These are phyloP conservation scores for Cryptus viduatorius DNA, from an alignment of 2,888 invertebrate genomes.

Conservation along the genomic window DNA sequence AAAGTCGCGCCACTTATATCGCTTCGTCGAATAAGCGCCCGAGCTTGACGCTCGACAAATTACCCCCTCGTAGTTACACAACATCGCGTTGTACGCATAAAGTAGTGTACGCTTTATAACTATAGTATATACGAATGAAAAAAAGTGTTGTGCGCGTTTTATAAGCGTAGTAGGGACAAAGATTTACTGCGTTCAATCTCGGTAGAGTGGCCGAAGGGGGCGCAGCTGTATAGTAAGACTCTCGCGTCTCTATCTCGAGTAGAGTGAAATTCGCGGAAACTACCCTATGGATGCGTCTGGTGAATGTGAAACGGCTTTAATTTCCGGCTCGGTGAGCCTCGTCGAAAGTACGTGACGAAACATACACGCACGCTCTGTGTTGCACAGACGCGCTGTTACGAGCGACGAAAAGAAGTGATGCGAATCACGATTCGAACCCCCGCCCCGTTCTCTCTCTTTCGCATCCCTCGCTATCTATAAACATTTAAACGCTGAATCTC, in stretches of 20 bases:
- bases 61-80: slow-evolving; percentile 15
- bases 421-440: neutral
- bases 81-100: neutral
- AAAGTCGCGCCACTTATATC: slow-evolving; percentile 56
- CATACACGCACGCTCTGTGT: neutral
- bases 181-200: slow-evolving; percentile 48
- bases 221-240: neutral
- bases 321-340: slow-evolving; percentile 61
- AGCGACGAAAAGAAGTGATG: neutral
- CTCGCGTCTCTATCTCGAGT: neutral
- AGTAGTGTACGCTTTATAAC: neutral
- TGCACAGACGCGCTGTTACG: neutral
- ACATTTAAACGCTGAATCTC: slow-evolving; percentile 1
- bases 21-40: slow-evolving; percentile 41
- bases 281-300: slow-evolving; percentile 23
- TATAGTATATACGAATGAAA: neutral
- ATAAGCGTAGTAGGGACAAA: neutral
- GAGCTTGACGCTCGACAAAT: slow-evolving; percentile 52
- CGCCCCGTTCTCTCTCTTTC: neutral
- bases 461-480: neutral
- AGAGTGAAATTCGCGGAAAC: slow-evolving; percentile 26
- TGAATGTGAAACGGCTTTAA: slow-evolving; percentile 61
- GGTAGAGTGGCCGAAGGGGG: slow-evolving; percentile 43
- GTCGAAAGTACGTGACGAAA: slow-evolving; percentile 48
- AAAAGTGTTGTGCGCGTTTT: neutral